These are phyloP conservation scores for Sphecodes monilicornis DNA, from an alignment of 2,888 invertebrate species.

Conservation along the genomic window DNA sequence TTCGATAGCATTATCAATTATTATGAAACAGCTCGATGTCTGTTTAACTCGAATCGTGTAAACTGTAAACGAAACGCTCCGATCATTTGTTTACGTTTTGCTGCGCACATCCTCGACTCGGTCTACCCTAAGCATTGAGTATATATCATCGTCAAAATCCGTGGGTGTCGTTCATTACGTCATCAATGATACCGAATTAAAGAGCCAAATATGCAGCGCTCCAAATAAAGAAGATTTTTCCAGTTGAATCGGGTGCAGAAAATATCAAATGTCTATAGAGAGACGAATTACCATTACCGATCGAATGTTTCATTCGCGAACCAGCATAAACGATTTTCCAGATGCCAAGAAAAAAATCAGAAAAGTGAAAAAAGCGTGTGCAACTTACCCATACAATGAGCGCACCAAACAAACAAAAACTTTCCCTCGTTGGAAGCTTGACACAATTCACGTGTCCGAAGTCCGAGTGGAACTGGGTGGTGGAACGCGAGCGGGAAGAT, in stretches of 20 bases:
- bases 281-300: background rate
- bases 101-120: background rate
- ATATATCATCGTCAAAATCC: background rate
- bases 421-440: slow-evolving; percentile 76
- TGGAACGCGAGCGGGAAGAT: slow-evolving; percentile 72
- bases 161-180: slow-evolving; percentile 11
- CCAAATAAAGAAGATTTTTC: slow-evolving; percentile 36
- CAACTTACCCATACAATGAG: slow-evolving; percentile 84
- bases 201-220: slow-evolving; percentile 19
- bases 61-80: background rate
- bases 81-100: slow-evolving; percentile 51
- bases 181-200: slow-evolving; percentile 17
- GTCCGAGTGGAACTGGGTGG: slow-evolving; percentile 80
- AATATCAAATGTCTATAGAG: slow-evolving; percentile 14
- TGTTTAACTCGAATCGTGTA: background rate
- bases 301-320: background rate
- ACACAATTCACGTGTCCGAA: slow-evolving; percentile 77
- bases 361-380: background rate
- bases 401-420: slow-evolving; percentile 84
- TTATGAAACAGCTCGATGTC: background rate
- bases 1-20: background rate
- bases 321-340: background rate
- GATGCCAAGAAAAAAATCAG: background rate
- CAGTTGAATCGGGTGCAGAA: slow-evolving; percentile 32
- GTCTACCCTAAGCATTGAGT: background rate